Evolutionary conservation across 2,797 vertebrate species (phyloP).

Genomic region (Luscinia luscinia): DNA sequence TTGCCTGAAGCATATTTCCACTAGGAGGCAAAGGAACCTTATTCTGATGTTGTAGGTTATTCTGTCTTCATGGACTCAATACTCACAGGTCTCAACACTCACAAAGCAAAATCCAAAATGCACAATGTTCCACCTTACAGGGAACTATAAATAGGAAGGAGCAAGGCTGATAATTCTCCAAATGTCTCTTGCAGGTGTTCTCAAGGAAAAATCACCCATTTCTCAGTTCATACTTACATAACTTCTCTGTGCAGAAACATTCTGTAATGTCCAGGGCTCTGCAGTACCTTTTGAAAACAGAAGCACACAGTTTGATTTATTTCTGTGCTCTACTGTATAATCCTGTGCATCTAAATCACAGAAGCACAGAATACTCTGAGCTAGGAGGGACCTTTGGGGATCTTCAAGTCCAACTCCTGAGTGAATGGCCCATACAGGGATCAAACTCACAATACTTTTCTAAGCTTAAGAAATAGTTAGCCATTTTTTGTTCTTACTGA

Average conservation of each 20-base stretch:
- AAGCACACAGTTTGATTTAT: not conserved
- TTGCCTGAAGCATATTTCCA: not conserved
- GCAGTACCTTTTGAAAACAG: not conserved
- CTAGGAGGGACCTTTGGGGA: not conserved
- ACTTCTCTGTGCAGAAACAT: not conserved
- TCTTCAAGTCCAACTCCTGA: not conserved
- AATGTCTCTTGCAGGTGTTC: not conserved
- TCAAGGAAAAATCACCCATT: not conserved
- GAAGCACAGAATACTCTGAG: not conserved
- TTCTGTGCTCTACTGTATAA: not conserved
- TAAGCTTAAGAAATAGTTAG: not conserved
- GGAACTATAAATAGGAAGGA: not conserved
- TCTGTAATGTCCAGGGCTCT: not conserved
- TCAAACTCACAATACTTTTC: not conserved
- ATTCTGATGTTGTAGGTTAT: not conserved
- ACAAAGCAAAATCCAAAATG: not conserved
- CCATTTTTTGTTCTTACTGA: not conserved
- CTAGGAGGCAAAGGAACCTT: not conserved
- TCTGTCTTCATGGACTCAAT: not conserved
- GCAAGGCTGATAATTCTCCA: not conserved
- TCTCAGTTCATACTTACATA: not conserved
- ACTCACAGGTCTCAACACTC: not conserved
- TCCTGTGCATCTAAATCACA: not conserved
- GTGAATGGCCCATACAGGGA: not conserved
- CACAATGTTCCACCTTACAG: not conserved